phyloP scores from a whole-genome alignment of 2,797 vertebrate genomes.

The Hephaestus fuliginosus region DNA sequence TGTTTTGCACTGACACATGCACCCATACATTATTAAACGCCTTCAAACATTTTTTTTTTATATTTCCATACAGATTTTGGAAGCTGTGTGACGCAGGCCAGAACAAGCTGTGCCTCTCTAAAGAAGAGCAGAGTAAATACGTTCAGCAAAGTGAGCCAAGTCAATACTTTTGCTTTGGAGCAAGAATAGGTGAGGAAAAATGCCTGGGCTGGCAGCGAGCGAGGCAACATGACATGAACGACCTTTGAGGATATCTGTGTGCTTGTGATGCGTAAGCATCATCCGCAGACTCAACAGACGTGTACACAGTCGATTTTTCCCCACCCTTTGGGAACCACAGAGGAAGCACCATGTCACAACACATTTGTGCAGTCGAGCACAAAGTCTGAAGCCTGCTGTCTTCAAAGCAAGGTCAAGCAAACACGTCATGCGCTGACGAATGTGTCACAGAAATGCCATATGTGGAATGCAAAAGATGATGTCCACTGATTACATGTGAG shows the following conservation, averaged over 20 bases:
- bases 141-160: slow-evolving; percentile 21
- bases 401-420: slow-evolving; percentile 62
- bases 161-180: not conserved
- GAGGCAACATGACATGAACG: not conserved
- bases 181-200: slow-evolving; percentile 3
- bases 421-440: slow-evolving; percentile 29
- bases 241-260: slow-evolving; percentile 47
- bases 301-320: slow-evolving; percentile 44
- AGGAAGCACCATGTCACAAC: slow-evolving; percentile 71
- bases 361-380: slow-evolving; percentile 65
- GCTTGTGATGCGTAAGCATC: slow-evolving; percentile 20
- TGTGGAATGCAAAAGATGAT: not conserved
- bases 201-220: slow-evolving; percentile 3
- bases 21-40: slow-evolving; percentile 25
- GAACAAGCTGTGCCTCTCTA: not conserved
- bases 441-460: slow-evolving; percentile 5
- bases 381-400: slow-evolving; percentile 57
- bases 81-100: not conserved
- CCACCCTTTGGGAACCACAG: slow-evolving; percentile 60
- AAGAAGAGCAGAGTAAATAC: not conserved
- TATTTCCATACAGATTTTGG: slow-evolving; percentile 21
- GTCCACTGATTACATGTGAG: not conserved
- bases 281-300: slow-evolving; percentile 42
- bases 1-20: slow-evolving; percentile 23
- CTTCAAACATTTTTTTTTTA: slow-evolving; percentile 12